Evolutionary conservation across 2,113 vertebrate species (phyloP).

Genomic region (Gambusia holbrooki): DNA sequence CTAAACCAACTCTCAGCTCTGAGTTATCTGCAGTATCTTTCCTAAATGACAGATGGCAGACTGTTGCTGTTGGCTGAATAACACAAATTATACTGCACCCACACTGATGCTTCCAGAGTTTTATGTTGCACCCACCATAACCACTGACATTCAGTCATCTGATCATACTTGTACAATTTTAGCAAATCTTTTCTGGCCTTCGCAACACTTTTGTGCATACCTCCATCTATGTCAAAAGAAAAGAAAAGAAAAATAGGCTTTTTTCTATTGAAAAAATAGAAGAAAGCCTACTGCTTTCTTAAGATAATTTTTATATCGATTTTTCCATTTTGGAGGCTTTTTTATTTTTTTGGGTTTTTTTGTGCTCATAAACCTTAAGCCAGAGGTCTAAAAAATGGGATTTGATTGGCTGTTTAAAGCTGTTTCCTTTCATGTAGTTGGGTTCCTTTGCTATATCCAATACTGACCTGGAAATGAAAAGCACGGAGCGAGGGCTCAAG

Average conservation of each 20-base stretch:
- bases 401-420: conserved; percentile 45
- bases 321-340: conserved; percentile 39
- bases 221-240: neutral
- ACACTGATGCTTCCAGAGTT: neutral
- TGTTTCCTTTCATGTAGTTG: conserved; percentile 56
- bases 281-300: too few relatives aligned
- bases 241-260: neutral
- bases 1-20: conserved; percentile 5
- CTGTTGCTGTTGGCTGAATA: conserved; percentile 8
- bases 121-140: neutral
- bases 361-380: conserved; percentile 48
- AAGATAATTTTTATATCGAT: neutral
- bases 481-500: conserved; percentile 39
- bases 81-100: neutral
- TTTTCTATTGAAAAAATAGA: neutral
- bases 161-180: neutral
- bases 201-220: neutral
- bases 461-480: conserved; percentile 65
- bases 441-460: conserved; percentile 50
- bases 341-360: conserved; percentile 16
- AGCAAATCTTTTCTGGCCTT: neutral
- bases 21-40: neutral
- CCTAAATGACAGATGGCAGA: conserved; percentile 8
- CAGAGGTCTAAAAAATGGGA: conserved; percentile 36
- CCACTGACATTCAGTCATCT: neutral